phyloP scores from a whole-genome alignment of 2,113 vertebrate genomes.

The Callorhinus ursinus region DNA sequence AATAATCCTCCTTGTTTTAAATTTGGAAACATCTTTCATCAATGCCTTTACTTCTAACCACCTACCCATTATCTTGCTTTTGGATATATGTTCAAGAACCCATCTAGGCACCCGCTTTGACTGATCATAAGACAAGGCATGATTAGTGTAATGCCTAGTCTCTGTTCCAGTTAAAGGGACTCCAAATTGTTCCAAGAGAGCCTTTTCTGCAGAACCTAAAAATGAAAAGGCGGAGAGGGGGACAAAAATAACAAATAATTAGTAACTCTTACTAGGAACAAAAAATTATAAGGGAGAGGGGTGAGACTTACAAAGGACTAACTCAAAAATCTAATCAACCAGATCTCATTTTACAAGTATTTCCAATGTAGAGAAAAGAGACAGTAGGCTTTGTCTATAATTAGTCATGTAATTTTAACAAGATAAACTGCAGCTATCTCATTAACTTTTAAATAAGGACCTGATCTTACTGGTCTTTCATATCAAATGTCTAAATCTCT shows the following conservation, averaged over 20 bases:
- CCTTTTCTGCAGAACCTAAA: conserved; percentile 80
- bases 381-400: neutral
- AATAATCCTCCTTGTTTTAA: neutral
- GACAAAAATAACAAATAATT: neutral
- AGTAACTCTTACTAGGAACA: conserved; percentile 4
- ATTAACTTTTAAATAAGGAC: neutral
- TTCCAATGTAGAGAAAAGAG: neutral
- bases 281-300: neutral
- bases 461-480: neutral
- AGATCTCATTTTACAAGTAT: neutral
- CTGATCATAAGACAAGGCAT: conserved; percentile 91
- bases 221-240: neutral
- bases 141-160: conserved; percentile 87
- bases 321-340: neutral
- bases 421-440: neutral
- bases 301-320: neutral
- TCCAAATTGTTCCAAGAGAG: conserved; percentile 86
- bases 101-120: conserved; percentile 88
- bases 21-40: neutral
- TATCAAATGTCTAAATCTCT: conserved; percentile 18
- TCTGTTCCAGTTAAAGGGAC: conserved; percentile 88
- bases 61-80: conserved; percentile 88
- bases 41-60: neutral
- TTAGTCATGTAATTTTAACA: neutral
- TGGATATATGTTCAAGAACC: conserved; percentile 92